Conservation (phyloP, 1,140 invertebrate genomes). For the Drosophila ogumai region DNA sequence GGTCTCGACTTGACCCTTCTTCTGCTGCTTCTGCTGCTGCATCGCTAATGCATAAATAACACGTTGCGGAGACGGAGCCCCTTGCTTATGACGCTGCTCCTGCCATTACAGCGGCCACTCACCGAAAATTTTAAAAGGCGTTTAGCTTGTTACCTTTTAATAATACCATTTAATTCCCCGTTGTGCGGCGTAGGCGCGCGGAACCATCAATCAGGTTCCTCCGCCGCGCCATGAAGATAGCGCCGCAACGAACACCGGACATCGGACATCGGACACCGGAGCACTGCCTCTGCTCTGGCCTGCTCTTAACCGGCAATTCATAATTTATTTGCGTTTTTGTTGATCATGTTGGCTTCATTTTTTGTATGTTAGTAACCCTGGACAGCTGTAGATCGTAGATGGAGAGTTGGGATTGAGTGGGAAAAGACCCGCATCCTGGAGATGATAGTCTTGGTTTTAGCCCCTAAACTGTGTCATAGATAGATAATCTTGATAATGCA, state of each 20-base stretch:
- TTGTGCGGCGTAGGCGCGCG: conserved; percentile 71
- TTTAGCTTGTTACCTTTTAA: conserved; percentile 83
- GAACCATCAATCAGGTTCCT: conserved; percentile 72
- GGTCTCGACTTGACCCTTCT: conserved; percentile 10
- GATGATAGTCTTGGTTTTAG: too few relatives aligned
- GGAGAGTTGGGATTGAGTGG: neutral
- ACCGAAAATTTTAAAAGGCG: conserved; percentile 77
- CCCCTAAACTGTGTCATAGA: neutral
- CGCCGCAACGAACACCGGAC: conserved; percentile 46
- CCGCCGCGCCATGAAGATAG: conserved; percentile 49
- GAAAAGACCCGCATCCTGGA: conserved; percentile 10
- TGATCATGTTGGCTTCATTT: conserved; percentile 70
- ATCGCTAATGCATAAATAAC: conserved; percentile 79
- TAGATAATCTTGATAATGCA: too few relatives aligned
- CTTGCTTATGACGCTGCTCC: conserved; percentile 20
- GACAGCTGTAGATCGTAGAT: conserved; percentile 53
- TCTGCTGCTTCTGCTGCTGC: conserved; percentile 21
- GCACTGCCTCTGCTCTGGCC: neutral
- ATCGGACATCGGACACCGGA: conserved; percentile 8
- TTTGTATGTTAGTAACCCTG: conserved; percentile 34
- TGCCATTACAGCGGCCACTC: conserved; percentile 56
- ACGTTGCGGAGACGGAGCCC: conserved; percentile 41
- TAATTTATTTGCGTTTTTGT: conserved; percentile 74
- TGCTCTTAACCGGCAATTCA: conserved; percentile 61
- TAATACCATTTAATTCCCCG: conserved; percentile 80